Percentiles rank a stretch among this genome's conserved stretches.
These are phyloP conservation scores for Cerceris rybyensis DNA, from an alignment of 2,888 invertebrate species.

Conservation along the genomic window DNA sequence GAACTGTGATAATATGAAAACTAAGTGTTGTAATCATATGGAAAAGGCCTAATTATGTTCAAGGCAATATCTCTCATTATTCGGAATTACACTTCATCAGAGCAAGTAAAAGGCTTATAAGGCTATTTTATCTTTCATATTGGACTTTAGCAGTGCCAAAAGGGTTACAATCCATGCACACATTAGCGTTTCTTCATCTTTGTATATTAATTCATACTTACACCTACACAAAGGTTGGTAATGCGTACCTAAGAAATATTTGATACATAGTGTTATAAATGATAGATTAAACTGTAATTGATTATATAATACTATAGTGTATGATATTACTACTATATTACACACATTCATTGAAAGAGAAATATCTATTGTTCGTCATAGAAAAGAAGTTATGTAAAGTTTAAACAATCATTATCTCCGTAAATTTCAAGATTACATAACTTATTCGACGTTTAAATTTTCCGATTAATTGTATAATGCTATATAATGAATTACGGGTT, in stretches of 20 bases:
- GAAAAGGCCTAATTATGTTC: conserved; percentile 55
- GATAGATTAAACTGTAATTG: conserved; percentile 48
- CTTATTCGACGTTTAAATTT: neutral
- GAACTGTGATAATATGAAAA: conserved; percentile 53
- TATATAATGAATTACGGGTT: conserved; percentile 43
- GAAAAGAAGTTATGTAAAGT: neutral
- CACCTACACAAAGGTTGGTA: conserved; percentile 58
- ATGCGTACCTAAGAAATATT: conserved; percentile 54
- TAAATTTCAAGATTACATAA: neutral
- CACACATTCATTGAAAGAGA: no score
- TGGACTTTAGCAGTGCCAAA: conserved; percentile 75
- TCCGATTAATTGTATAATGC: conserved; percentile 5
- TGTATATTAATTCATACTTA: conserved; percentile 62
- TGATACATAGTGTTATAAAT: conserved; percentile 48
- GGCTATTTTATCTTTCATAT: conserved; percentile 55
- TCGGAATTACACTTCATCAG: conserved; percentile 36
- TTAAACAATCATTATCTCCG: neutral
- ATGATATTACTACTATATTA: no score
- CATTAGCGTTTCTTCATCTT: conserved; percentile 60
- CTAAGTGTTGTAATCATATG: neutral
- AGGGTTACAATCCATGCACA: conserved; percentile 53
- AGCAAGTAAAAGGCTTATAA: conserved; percentile 51
- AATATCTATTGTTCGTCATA: neutral
- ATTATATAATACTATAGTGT: conserved; percentile 29
- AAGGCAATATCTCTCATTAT: conserved; percentile 14